Evolutionary conservation across 2,888 invertebrate species (phyloP), one percentile per base, ranked within the genome.

Genomic region (Psylliodes chrysocephalus): DNA sequence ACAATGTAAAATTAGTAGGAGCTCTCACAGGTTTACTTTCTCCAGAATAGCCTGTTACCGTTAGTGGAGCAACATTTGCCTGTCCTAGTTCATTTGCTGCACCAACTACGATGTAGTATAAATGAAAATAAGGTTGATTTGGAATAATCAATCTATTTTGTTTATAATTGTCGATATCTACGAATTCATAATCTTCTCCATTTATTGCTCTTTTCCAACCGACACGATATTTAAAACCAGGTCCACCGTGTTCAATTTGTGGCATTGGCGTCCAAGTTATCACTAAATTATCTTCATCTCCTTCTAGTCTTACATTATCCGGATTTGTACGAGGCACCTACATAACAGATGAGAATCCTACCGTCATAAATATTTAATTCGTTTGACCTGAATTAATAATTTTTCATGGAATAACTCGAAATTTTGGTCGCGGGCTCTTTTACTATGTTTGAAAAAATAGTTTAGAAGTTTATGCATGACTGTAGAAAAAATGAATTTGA

Each of bases 201-300:
- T 89, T 86, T 73, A 92, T 91, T 79, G 93, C 91, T 57, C 91
- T 88, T 70, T 91, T 91, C 88, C 93, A 97, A 71, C 89, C 91
- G 18, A 98, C 92, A 64, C 91, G 87, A 83, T 99, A 99, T 80
- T 91, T 91, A 85, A 99, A 98, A 44, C 91, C 91, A 0, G 94
- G 95, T 0, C 93, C 98, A 84, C 98, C 96, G 84, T 98, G 98
- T 77, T 98, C 96, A 72, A 98, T 94, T 82, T 94, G 90, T 0
- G 95, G 92, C 97, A 99, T 98, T 70, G 92, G 91, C 75, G 96
- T 94, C 98, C 98, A 99, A 0, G 90, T 88, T 77, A 99, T 96
- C 66, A 96, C 91, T 79, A 99, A 87, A 82, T 96, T 96, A 73
- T 90, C 91, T 0, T 96, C 89, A 4, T 91, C 90, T 68, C 97